These are phyloP conservation scores for Austrolebias charrua DNA, from an alignment of 2,797 vertebrate genomes.

Conservation along the genomic window DNA sequence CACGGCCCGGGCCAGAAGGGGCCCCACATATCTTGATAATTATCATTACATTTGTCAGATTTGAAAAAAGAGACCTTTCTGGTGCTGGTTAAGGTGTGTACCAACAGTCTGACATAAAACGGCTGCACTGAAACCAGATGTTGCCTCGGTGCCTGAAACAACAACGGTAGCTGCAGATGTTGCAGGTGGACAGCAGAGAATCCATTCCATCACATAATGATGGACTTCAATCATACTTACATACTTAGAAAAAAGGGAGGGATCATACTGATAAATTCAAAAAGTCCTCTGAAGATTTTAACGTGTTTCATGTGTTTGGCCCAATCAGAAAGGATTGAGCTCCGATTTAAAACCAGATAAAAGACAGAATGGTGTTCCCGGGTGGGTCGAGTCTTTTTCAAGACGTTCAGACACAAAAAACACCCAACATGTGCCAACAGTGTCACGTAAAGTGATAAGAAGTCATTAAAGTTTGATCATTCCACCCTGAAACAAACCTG, in stretches of 20 bases:
- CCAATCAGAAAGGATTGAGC: conserved; percentile 9
- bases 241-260: conserved; percentile 32
- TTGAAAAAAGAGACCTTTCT: conserved; percentile 23
- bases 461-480: not conserved
- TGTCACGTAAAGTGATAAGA: conserved; percentile 11
- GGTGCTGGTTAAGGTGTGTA: conserved; percentile 46
- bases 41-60: conserved; percentile 34
- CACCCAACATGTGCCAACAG: not conserved
- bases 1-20: not conserved
- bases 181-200: conserved; percentile 52
- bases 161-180: conserved; percentile 59
- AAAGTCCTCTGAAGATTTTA: conserved; percentile 20
- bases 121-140: conserved; percentile 49
- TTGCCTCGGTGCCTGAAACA: conserved; percentile 25
- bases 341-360: conserved; percentile 7
- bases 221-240: conserved; percentile 46
- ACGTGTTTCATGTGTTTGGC: conserved; percentile 32
- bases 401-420: not conserved
- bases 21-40: conserved; percentile 28
- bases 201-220: conserved; percentile 7
- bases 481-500: not conserved
- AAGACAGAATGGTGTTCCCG: not conserved
- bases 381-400: not conserved
- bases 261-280: conserved; percentile 31
- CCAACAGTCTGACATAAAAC: conserved; percentile 39